Evolutionary conservation across 2,113 vertebrate genomes (phyloP).

Genomic region (Melanerpes aurifrons): DNA sequence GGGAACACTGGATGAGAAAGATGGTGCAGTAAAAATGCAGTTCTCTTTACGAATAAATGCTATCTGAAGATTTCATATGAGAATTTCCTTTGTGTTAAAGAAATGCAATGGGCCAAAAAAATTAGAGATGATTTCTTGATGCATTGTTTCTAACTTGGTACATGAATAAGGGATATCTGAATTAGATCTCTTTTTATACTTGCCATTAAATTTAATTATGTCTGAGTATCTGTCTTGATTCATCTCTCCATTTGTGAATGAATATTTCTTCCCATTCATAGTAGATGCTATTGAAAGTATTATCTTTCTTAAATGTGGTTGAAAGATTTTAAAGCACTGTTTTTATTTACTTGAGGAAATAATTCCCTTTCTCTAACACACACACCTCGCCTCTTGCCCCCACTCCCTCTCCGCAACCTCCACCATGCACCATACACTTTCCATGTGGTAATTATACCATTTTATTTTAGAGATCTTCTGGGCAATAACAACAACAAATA

Average conservation of each 20-base stretch:
- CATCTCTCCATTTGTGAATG: conserved; percentile 52
- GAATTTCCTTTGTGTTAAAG: conserved; percentile 24
- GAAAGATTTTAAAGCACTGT: not conserved
- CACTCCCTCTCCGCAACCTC: too few species aligned
- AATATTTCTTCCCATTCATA: not conserved
- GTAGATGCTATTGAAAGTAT: conserved; percentile 25
- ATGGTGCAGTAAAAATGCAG: conserved; percentile 58
- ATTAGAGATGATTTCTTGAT: not conserved
- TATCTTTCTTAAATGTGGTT: conserved; percentile 16
- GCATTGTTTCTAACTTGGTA: not conserved
- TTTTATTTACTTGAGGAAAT: conserved; percentile 7
- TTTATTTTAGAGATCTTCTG: not conserved
- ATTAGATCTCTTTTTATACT: not conserved
- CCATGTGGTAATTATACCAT: not conserved
- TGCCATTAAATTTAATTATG: conserved; percentile 46
- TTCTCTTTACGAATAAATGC: conserved; percentile 61
- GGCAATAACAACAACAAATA: not conserved
- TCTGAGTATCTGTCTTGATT: conserved; percentile 53
- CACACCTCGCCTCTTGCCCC: not conserved
- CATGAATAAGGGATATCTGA: not conserved
- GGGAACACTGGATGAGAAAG: conserved; percentile 48
- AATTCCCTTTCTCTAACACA: not conserved
- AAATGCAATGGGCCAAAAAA: not conserved
- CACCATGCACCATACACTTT: not conserved
- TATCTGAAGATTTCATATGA: conserved; percentile 45